Base-by-base conservation (phyloP, 2,113 vertebrate genomes). In the Herpailurus yagouaroundi region DNA sequence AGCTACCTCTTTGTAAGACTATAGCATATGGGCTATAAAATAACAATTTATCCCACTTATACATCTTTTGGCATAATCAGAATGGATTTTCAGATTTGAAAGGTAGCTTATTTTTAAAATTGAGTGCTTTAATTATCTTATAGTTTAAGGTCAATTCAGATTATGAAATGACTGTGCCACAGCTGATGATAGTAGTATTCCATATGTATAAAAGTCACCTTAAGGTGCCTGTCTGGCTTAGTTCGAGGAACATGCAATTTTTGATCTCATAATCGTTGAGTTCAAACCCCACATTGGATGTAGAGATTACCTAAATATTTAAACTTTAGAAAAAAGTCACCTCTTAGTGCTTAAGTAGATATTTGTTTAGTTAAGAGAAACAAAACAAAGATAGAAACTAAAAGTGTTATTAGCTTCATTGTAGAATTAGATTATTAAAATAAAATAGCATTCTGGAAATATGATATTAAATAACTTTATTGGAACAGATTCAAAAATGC, bases 61-160 rank as follows among this genome's bases (percentile, higher is more conserved):
- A 73, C 2, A 31, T 41, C 38, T 89, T 96, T 91, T 94, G 83
- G 27, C 63, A 50, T 87, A 96, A 91, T 89, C 96, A 92, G 19
- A 68, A 89, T 82, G 5, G 19, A 16, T 84, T 91, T 94, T 88
- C 27, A 55, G 29, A 60, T 95, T 96, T 93, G 69, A 69, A 93
- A 89, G 27, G 33, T 57, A 76, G 25, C 38, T 74, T 57, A 45
- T 69, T 83, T 92, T 84, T 41, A 63, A 52, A 94, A 87, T 80
- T 7, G 52, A n/a, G 19, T 73, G 38, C 57, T 95, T 97, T 85
- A 36, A 31, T 94, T 85, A n/a, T 81, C 41, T 76, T 91, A 66
- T 25, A 86, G 68, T 38, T 74, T 84, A 85, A 55, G 41, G 29
- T 71, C 55, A 86, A 45, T 66, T 55, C 7, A 52, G 18, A 66